Percentiles rank a stretch among this genome's conserved stretches.
Evolutionary conservation across 2,797 vertebrate genomes (phyloP).

Genomic region (Brotula barbata): DNA sequence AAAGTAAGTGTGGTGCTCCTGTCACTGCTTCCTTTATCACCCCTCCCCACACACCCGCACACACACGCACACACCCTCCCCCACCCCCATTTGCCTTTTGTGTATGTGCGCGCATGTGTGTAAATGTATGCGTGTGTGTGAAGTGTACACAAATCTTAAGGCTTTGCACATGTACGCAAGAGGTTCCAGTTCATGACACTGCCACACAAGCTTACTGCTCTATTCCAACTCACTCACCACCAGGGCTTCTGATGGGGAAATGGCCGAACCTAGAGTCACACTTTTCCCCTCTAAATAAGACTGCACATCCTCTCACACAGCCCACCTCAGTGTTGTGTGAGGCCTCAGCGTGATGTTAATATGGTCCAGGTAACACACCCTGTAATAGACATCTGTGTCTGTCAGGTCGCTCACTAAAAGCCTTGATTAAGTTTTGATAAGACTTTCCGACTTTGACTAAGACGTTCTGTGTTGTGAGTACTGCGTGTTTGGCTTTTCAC

Average conservation of each 20-base stretch:
- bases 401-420: constrained; percentile 28
- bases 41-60: no score
- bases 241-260: constrained; percentile 14
- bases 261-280: background rate
- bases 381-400: constrained; percentile 30
- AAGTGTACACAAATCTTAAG: constrained; percentile 59
- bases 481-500: constrained; percentile 8
- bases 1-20: constrained; percentile 93
- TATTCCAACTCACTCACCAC: constrained; percentile 70
- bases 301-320: constrained; percentile 3
- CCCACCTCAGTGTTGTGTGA: background rate
- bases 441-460: no score
- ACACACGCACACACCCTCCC: no score
- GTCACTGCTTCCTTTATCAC: constrained; percentile 63
- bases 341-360: constrained; percentile 7
- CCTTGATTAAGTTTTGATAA: constrained; percentile 8
- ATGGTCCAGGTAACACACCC: constrained; percentile 19
- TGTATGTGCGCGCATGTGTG: constrained; percentile 62
- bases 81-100: constrained; percentile 54
- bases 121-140: constrained; percentile 53
- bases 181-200: constrained; percentile 68
- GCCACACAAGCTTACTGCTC: constrained; percentile 66
- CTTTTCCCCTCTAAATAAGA: background rate
- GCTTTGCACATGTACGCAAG: constrained; percentile 87
- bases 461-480: constrained; percentile 31